Base-by-base conservation (phyloP, 2,113 vertebrate species). In the Hymenochirus boettgeri region DNA sequence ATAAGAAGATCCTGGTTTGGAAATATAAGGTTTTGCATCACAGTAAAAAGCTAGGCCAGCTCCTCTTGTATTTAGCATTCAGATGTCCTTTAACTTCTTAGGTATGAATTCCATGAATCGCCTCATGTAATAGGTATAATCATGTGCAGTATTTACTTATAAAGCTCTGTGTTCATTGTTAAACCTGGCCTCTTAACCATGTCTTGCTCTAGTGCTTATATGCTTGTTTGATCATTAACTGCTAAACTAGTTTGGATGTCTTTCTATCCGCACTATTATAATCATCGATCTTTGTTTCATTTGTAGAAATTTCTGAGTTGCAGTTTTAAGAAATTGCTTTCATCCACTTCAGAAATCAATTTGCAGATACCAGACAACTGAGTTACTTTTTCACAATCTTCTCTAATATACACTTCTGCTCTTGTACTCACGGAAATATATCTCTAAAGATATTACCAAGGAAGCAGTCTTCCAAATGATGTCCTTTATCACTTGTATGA, bases 301-400 rank as follows among this genome's bases (percentile, higher is more conserved):
- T 48, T n/a, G 35, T 51, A 51, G 5, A 51, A 19, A 48, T 22
- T 50, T 31, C 8, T 23, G 19, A 59, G 17, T 59, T 59, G 23
- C 8, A 12, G 7, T 60, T 46, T 27, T 47, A 19, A 12, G 22
- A 46, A 46, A 47, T 46, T 7, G 39, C 19, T 47, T 50, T 22
- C 10, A n/a, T 25, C 26, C 26, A 6, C 33, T 39, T 58, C 33
- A 39, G 33, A 39, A 58, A 39, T 58, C 56, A 58, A 37, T 42
- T 58, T 58, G 33, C 4, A 35, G 15, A 35, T 13, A 35, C 10
- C 1, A 35, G 33, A 46, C 42, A 46, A 46, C 18, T 46, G 42
- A 46, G 42, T n/a, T 46, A 46, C 18, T 19, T 18, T 46, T 46
- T 46, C 42, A 46, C 42, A 46, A 46, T 46, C 42, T 46, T 46